phyloP scores from a whole-genome alignment of 2,888 invertebrate genomes.

The Tupiocoris notatus region DNA sequence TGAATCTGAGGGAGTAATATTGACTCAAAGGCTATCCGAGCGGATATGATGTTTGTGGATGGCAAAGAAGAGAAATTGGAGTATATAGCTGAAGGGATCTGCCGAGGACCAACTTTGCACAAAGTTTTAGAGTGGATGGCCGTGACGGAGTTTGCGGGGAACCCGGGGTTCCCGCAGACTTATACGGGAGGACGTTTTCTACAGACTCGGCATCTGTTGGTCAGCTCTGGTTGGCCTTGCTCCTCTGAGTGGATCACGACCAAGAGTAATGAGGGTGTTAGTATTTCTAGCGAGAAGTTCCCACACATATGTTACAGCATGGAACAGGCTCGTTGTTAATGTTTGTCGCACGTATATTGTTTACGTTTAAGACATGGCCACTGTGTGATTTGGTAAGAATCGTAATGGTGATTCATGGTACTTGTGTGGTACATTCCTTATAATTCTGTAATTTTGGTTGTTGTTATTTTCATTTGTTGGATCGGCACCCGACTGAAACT shows the following conservation, averaged over 20 bases:
- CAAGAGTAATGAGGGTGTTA: background rate
- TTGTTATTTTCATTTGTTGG: too few species aligned
- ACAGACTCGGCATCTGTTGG: background rate
- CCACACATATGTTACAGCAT: background rate
- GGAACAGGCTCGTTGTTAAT: too few species aligned
- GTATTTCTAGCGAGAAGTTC: background rate
- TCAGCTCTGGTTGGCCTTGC: background rate
- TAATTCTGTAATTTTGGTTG: too few species aligned
- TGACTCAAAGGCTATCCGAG: slow-evolving; percentile 32
- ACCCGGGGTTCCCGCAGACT: background rate
- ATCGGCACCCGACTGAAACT: too few species aligned
- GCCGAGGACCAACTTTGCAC: slow-evolving; percentile 31
- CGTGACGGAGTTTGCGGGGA: background rate
- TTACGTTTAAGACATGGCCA: too few species aligned
- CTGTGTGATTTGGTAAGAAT: too few species aligned
- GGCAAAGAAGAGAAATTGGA: background rate
- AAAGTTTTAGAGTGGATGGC: slow-evolving; percentile 28
- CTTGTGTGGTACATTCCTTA: too few species aligned
- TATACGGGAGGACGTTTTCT: background rate
- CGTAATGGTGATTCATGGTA: too few species aligned
- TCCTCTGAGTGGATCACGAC: background rate
- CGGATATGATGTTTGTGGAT: slow-evolving; percentile 37
- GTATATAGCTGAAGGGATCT: background rate
- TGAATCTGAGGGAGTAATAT: slow-evolving; percentile 39
- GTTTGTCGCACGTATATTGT: too few species aligned